Evolutionary conservation across 2,888 invertebrate genomes (phyloP), one percentile per base, ranked within the genome.

Genomic region (Limnephilus marmoratus): DNA sequence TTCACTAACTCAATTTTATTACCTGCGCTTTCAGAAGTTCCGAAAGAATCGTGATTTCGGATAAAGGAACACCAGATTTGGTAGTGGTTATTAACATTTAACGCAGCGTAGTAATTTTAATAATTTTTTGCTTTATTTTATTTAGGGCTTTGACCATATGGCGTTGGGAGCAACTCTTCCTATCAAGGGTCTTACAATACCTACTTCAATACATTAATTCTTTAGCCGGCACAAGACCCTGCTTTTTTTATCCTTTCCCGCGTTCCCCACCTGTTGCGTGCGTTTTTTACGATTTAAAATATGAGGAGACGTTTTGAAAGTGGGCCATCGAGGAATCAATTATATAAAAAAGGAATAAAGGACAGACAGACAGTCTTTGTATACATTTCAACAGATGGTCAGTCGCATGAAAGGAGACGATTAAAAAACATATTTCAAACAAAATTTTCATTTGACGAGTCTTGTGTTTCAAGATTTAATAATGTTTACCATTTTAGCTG

Each of bases 251-350:
- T 45, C 53, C 37, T 49, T 13, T 31, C 68, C 90, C 37, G 80
- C 92, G 85, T 92, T 92, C 29, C 82, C 83, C 93, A 93, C 93
- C 93, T 93, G 93, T 93, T 93, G 93, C 93, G 68, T 68, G 34
- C 86, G 15, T 88, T 88, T 91, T 91, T 89, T 89, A 80, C 80
- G 49, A 41, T 88, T 86, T 91, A 37, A 88, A 89, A 91, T 82
- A 85, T 53, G 34, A 45, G 49, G 37, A 89, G 91, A 81, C 89
- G 80, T 41, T 89, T 85, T 34, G 41, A 80, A 89, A 68, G 41
- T 88, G 85, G 91, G 53, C 53, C 90, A 87, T 80, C 80, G 81
- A n/a, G 41, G 88, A 90, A 92, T 91, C 93, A 92, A 93, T 93
- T 93, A 92, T 92, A 34, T 88, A 90, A 45, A 81, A 91, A 91